phyloP scores from a whole-genome alignment of 2,888 invertebrate species.

The Harpalus rufipes region DNA sequence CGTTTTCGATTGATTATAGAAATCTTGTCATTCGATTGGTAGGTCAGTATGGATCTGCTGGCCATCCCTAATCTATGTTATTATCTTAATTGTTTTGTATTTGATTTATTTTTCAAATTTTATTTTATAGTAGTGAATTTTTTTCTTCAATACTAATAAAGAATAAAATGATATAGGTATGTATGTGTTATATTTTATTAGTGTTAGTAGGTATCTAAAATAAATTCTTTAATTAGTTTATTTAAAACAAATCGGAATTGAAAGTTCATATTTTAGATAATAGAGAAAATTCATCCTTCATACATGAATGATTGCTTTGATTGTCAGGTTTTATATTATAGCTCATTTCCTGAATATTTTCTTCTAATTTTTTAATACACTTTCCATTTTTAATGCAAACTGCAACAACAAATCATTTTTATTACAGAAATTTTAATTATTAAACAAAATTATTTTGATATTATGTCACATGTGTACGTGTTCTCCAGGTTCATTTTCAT shows the following conservation, averaged over 20 bases:
- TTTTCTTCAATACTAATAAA: too few relatives aligned
- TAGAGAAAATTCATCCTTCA: neutral
- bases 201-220: too few relatives aligned
- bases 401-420: neutral
- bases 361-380: neutral
- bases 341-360: neutral
- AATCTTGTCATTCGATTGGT: too few relatives aligned
- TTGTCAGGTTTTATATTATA: neutral
- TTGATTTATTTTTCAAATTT: too few relatives aligned
- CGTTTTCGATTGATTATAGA: too few relatives aligned
- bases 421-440: neutral
- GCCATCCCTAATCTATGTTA: too few relatives aligned
- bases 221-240: neutral
- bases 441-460: neutral
- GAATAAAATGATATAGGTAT: too few relatives aligned
- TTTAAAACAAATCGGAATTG: neutral
- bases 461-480: neutral
- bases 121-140: too few relatives aligned
- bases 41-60: too few relatives aligned
- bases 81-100: too few relatives aligned
- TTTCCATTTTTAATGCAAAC: neutral
- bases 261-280: neutral
- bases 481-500: conserved; percentile 6
- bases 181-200: too few relatives aligned
- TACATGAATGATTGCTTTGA: neutral